phyloP scores from a whole-genome alignment of 2,113 vertebrate genomes.

The Ceyx margarethae region DNA sequence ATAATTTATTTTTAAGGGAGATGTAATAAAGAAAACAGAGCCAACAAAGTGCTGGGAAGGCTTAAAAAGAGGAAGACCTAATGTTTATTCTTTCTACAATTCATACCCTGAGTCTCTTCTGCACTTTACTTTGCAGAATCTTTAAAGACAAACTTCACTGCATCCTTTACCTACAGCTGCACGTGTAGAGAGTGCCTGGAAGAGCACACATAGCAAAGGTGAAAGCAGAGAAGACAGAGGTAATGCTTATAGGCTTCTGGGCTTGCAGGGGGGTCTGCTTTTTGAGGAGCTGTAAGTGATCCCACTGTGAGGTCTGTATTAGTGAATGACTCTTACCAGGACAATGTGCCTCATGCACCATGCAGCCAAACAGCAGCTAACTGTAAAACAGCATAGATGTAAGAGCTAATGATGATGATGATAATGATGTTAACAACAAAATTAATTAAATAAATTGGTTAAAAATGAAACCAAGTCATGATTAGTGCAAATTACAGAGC shows the following conservation, averaged over 20 bases:
- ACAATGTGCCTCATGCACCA: constrained; percentile 89
- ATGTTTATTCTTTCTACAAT: background rate
- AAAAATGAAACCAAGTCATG: constrained; percentile 41
- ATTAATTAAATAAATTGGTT: background rate
- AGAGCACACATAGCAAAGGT: background rate
- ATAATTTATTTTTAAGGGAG: background rate
- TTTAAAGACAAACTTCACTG: background rate
- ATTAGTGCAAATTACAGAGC: constrained; percentile 54
- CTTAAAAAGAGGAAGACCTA: background rate
- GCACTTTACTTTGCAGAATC: background rate
- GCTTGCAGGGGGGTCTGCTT: background rate
- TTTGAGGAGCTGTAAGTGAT: constrained; percentile 42
- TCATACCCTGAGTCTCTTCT: background rate
- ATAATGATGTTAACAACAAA: constrained; percentile 25
- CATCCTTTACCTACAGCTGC: background rate
- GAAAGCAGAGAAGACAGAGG: background rate
- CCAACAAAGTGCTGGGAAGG: background rate
- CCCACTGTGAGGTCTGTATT: constrained; percentile 66
- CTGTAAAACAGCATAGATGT: constrained; percentile 94
- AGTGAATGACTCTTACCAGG: constrained; percentile 89
- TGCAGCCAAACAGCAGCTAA: constrained; percentile 95
- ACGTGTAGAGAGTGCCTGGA: background rate
- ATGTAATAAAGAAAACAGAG: background rate
- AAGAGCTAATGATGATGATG: constrained; percentile 74
- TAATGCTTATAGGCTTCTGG: background rate